phyloP scores from a whole-genome alignment of 2,113 vertebrate genomes.

The Peromyscus maniculatus region DNA sequence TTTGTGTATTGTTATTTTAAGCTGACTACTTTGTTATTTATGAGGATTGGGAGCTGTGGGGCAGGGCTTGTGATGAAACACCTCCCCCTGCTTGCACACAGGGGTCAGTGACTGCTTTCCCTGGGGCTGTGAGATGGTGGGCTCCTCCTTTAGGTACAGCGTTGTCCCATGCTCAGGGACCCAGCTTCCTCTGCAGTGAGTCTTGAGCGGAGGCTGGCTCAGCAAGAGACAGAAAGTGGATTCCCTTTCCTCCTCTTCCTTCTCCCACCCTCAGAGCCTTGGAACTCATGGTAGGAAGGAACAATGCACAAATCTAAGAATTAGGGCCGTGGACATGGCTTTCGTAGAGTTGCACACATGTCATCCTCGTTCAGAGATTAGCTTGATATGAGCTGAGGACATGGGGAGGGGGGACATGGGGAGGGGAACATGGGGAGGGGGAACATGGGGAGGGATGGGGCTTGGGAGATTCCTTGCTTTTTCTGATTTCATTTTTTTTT shows the following conservation, averaged over 20 bases:
- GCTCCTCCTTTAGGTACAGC: neutral
- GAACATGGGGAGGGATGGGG: too few species aligned
- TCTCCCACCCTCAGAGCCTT: neutral
- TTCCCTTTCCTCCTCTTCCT: neutral
- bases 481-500: neutral
- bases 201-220: neutral
- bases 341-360: neutral
- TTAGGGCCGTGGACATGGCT: neutral
- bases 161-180: fast-evolving
- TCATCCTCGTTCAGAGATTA: neutral
- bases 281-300: neutral
- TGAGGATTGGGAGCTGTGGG: neutral
- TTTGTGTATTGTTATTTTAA: conserved; percentile 9
- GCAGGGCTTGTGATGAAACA: neutral
- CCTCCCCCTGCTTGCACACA: neutral
- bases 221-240: neutral
- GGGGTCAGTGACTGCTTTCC: neutral
- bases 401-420: neutral
- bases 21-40: conserved; percentile 4
- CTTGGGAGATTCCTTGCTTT: neutral
- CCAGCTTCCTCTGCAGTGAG: neutral
- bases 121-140: neutral
- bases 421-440: too few species aligned
- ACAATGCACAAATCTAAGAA: neutral
- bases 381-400: neutral